A percentile compares a stretch with the other conserved stretches of the same genome.
Evolutionary conservation across 2,888 invertebrate genomes (phyloP).

Genomic region (Dorcus hopei): DNA sequence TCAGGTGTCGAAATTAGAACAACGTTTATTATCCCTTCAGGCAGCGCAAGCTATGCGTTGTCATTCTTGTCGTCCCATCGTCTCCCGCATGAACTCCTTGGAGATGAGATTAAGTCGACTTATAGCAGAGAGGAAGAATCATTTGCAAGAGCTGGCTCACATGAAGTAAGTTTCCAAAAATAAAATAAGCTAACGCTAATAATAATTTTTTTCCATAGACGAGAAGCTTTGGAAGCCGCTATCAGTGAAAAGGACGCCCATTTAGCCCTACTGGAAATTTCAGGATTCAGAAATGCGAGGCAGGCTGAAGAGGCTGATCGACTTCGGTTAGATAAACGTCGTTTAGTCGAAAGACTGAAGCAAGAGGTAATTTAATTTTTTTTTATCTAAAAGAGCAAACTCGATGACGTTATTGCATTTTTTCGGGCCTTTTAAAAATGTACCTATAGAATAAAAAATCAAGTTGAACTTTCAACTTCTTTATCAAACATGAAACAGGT

Average conservation of each 20-base stretch:
- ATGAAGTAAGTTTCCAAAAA: constrained; percentile 65
- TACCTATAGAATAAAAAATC: too few species aligned
- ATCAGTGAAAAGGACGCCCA: constrained; percentile 87
- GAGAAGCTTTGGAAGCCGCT: constrained; percentile 78
- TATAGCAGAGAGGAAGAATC: constrained; percentile 60
- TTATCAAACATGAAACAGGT: too few species aligned
- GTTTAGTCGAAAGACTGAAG: constrained; percentile 68
- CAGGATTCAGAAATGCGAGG: constrained; percentile 62
- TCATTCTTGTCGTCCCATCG: constrained; percentile 63
- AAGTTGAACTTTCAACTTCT: too few species aligned
- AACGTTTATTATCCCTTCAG: constrained; percentile 65
- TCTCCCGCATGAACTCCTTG: constrained; percentile 61
- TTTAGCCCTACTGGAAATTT: constrained; percentile 76
- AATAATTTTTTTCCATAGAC: constrained; percentile 53
- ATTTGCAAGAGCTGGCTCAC: constrained; percentile 72
- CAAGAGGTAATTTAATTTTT: constrained; percentile 56
- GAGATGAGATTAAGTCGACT: constrained; percentile 62
- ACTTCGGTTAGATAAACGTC: constrained; percentile 66
- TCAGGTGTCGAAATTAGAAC: constrained; percentile 69
- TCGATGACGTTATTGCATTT: too few species aligned
- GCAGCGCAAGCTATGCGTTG: constrained; percentile 68
- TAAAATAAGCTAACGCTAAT: not conserved
- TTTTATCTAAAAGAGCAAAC: not conserved
- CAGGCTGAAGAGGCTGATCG: constrained; percentile 66
- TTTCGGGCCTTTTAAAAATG: too few species aligned